Conservation (phyloP, 2,888 invertebrate genomes). For the Margaritifera margaritifera region DNA sequence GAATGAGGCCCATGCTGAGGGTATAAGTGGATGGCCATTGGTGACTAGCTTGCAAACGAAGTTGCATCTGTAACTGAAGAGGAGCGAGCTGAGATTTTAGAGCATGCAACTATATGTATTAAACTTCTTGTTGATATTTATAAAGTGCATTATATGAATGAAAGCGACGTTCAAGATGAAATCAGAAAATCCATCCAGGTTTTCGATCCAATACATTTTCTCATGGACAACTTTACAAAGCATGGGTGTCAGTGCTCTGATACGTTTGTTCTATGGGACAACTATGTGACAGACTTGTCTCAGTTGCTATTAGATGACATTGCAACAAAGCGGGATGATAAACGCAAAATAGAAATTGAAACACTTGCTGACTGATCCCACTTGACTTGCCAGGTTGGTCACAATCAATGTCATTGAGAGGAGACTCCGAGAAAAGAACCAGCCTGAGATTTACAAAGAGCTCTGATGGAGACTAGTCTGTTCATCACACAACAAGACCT, state of each 20-base stretch:
- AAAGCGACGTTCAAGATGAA: neutral
- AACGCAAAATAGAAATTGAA: slow-evolving; percentile 9
- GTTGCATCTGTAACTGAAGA: neutral
- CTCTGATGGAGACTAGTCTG: neutral
- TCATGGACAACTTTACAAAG: neutral
- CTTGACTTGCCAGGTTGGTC: neutral
- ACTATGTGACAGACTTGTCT: slow-evolving; percentile 3
- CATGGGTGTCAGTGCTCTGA: neutral
- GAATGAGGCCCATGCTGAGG: slow-evolving; percentile 10
- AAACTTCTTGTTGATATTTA: neutral
- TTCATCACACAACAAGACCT: slow-evolving; percentile 1
- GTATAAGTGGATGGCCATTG: slow-evolving; percentile 1
- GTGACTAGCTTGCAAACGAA: too few relatives aligned
- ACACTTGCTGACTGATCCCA: slow-evolving; percentile 14
- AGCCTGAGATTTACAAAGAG: too few relatives aligned
- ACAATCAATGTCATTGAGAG: too few relatives aligned
- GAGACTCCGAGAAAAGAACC: too few relatives aligned
- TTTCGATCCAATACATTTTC: neutral
- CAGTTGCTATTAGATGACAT: slow-evolving; percentile 9
- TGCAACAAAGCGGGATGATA: slow-evolving; percentile 9
- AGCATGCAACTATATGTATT: neutral
- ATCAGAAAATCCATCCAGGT: neutral
- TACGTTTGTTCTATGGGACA: slow-evolving; percentile 7
- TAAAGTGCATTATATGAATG: neutral
- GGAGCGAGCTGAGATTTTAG: neutral